These are phyloP conservation scores for Urocynchramus pylzowi DNA, from an alignment of 2,113 vertebrate genomes.

Conservation along the genomic window DNA sequence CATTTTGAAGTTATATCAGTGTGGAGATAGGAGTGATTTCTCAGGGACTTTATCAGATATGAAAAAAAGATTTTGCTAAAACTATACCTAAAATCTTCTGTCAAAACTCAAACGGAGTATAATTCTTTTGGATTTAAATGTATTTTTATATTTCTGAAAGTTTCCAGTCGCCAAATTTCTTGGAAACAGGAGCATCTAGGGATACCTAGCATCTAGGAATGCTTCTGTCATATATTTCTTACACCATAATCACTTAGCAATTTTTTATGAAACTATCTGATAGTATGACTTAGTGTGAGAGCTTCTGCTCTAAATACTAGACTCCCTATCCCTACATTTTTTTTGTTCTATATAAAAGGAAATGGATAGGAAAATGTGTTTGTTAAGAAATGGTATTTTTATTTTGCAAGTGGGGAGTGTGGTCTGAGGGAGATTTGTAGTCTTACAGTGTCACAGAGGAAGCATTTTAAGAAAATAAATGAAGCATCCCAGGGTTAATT, in stretches of 20 bases:
- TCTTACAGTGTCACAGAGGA: neutral
- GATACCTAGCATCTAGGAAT: neutral
- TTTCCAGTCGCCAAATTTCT: neutral
- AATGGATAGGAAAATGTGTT: neutral
- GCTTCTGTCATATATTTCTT: neutral
- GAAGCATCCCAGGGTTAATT: neutral
- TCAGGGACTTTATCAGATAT: neutral
- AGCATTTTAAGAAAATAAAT: neutral
- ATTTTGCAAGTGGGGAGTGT: neutral
- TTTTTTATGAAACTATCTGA: neutral
- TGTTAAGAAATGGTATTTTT: neutral
- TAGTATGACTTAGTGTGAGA: neutral
- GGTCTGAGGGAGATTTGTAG: neutral
- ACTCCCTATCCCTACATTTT: neutral
- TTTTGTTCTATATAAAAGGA: neutral
- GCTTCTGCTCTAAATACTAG: neutral
- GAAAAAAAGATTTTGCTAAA: neutral
- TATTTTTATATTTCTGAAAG: neutral
- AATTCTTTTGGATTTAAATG: neutral
- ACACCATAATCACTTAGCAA: neutral
- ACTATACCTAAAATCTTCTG: neutral
- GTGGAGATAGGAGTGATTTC: neutral
- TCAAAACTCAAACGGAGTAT: neutral
- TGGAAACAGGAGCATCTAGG: neutral
- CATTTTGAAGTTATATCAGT: conserved; percentile 3